Evolutionary conservation across 30 jellyfish, hydroid and myxozoan genomes (phyloP).

Genomic region (Turritopsis dohrnii): DNA sequence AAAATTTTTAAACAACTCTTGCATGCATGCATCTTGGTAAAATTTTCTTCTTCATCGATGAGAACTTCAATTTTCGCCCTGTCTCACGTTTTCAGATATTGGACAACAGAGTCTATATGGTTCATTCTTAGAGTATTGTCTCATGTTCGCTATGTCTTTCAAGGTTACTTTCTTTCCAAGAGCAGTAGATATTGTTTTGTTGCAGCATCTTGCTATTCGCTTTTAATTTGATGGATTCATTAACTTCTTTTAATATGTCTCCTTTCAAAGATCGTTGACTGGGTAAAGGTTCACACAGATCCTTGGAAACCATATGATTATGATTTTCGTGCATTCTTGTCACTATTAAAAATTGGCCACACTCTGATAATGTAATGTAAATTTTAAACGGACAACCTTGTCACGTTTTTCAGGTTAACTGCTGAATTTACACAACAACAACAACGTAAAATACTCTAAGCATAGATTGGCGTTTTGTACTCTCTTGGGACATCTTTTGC

Average conservation of each 20-base stretch:
- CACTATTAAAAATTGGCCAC: neutral
- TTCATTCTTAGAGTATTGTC: constrained; percentile 22
- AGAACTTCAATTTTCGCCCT: constrained; percentile 32
- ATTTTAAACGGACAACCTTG: constrained; percentile 4
- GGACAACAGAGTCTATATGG: constrained; percentile 28
- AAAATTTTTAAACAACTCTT: constrained; percentile 5
- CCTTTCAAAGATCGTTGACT: neutral
- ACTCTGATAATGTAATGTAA: neutral
- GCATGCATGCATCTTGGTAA: too few species aligned
- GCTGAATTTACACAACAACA: neutral
- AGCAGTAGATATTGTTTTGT: constrained; percentile 21
- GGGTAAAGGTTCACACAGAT: neutral
- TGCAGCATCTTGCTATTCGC: constrained; percentile 41
- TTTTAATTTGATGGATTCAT: constrained; percentile 22
- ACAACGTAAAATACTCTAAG: constrained; percentile 19
- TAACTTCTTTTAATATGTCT: neutral
- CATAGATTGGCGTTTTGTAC: constrained; percentile 17
- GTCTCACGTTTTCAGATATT: constrained; percentile 1
- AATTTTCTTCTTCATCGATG: constrained; percentile 22
- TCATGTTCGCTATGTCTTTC: constrained; percentile 37
- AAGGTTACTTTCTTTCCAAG: constrained; percentile 33
- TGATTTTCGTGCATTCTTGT: constrained; percentile 1
- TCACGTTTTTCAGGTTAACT: constrained; percentile 5
- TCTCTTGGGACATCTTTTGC: constrained; percentile 37
- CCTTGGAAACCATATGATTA: neutral